Base-by-base conservation (phyloP, 1,140 invertebrate genomes). In the Brachionus rubens region DNA sequence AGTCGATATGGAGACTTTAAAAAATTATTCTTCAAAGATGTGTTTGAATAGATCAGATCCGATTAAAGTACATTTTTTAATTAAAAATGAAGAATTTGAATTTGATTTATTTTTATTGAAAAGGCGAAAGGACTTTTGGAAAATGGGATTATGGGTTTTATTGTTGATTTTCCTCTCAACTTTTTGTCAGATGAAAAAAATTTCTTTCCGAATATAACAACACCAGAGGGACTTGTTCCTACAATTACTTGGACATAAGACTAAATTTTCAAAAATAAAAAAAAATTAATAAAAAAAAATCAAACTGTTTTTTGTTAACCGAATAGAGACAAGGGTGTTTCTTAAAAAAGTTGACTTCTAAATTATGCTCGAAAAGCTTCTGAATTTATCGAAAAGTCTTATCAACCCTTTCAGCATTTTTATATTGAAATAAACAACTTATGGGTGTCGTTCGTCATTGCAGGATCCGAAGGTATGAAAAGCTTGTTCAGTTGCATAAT, bases 111-210 rank as follows among this genome's bases (percentile, higher is more conserved):
- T 21, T 67, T n/a, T n/a, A n/a, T n/a, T n/a, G n/a, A n/a, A n/a
- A n/a, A 46, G 41, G 33, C 36, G 4, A 41, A 41, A 30, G 6
- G 16, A 7, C 2, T 21, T 2, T 19, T 43, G n/a, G 36, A n/a
- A 33, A 56, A 75, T 36, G 24, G n/a, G n/a, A n/a, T 75, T 1
- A 47, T 50, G 40, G 33, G 48, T 24, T 54, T 41, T 41, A 41
- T 54, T 16, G 48, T 75, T 12, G 70, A 75, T 12, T 56, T 75
- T 48, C 65, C 65, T 26, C n/a, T 70, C 6, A 5, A 70, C 0
- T 70, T 70, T 70, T 9, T 47, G 0, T 50, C 47, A 16, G 19
- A 50, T 16, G 47, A 50, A 33, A 56, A 16, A 10, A 56, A 36
- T 33, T 56, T 65, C 24, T 62, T 62, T 19, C 56, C 56, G 19